Conservation (phyloP, 37 sponge, comb jelly and placozoan genomes). For the Diacarnus erythraeanus region DNA sequence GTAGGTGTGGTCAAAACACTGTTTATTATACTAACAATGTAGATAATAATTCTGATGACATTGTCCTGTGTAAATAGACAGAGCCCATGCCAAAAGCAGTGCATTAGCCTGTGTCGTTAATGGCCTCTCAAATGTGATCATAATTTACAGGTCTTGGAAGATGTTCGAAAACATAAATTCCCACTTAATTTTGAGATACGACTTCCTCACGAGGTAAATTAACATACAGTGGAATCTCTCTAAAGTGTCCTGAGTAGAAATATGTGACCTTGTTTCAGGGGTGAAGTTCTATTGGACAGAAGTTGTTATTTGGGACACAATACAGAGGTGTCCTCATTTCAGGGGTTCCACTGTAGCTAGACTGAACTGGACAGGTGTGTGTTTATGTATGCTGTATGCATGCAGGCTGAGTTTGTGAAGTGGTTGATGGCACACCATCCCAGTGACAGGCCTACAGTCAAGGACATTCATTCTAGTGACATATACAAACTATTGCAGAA, state of each 20-base stretch:
- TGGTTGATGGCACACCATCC: slow-evolving; percentile 32
- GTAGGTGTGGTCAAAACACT: background rate
- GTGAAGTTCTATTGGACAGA: too few relatives aligned
- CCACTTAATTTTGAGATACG: slow-evolving; percentile 14
- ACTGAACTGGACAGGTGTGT: background rate
- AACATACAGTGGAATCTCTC: too few relatives aligned
- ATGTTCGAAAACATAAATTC: slow-evolving; percentile 13
- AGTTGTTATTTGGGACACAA: too few relatives aligned
- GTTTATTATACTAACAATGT: background rate
- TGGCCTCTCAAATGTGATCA: background rate
- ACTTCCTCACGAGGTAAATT: slow-evolving; percentile 48
- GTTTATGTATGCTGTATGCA: background rate
- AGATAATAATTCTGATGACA: background rate
- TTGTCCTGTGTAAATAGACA: background rate
- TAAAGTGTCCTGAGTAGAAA: too few relatives aligned
- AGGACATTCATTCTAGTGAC: slow-evolving; percentile 18
- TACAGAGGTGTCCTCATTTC: too few relatives aligned
- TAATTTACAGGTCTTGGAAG: slow-evolving; percentile 30
- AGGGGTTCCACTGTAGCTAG: too few relatives aligned
- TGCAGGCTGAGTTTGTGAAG: slow-evolving; percentile 42
- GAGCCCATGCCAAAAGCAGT: background rate
- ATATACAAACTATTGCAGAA: background rate
- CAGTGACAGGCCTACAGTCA: slow-evolving; percentile 13
- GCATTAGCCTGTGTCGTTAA: background rate
- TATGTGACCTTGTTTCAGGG: too few relatives aligned